Conservation (phyloP, 2,113 vertebrate species). For the Prinia subflava region DNA sequence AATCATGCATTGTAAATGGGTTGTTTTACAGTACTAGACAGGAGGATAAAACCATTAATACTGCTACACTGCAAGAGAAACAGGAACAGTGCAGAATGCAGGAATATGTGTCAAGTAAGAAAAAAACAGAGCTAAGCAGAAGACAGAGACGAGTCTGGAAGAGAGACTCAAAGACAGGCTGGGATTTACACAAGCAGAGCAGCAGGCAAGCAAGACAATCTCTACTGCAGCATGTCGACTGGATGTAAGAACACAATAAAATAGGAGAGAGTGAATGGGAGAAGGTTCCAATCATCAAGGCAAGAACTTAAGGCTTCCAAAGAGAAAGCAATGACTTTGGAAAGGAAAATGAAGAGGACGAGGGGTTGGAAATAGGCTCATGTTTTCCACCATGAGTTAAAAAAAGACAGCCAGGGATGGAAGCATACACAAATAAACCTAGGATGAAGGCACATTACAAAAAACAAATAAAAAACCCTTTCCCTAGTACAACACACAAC, state of each 20-base stretch:
- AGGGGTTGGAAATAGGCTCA: background rate
- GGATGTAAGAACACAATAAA: background rate
- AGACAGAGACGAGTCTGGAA: background rate
- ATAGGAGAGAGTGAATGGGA: background rate
- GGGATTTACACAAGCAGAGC: background rate
- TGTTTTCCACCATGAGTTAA: background rate
- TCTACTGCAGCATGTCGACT: background rate
- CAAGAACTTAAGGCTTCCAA: background rate
- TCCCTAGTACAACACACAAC: background rate
- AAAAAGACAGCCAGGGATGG: background rate
- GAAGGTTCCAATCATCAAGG: background rate
- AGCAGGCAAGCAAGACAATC: slow-evolving; percentile 15
- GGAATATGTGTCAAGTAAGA: background rate
- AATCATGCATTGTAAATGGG: background rate
- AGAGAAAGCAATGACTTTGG: background rate
- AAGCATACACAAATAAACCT: background rate
- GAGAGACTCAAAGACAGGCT: background rate
- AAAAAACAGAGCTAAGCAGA: background rate
- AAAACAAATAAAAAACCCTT: background rate
- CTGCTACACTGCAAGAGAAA: background rate
- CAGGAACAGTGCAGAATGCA: background rate
- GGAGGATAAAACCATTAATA: background rate
- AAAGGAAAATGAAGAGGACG: background rate
- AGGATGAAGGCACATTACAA: background rate
- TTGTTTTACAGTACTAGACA: background rate